phyloP scores from a whole-genome alignment of 2,888 invertebrate species.

The Bursaphelenchus okinawaensis region DNA sequence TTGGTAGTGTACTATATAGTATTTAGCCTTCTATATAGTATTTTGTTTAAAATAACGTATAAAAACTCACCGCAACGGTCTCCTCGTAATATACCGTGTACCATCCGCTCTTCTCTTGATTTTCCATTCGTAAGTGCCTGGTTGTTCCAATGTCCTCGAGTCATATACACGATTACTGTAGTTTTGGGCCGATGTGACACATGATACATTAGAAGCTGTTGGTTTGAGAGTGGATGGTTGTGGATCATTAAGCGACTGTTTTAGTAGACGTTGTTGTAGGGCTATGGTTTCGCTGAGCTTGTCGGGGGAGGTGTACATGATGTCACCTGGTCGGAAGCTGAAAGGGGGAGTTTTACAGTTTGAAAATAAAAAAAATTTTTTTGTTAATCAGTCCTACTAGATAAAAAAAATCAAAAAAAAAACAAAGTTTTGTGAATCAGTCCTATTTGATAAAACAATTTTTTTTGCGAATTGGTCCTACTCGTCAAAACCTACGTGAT shows the following conservation, averaged over 20 bases:
- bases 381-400: background rate
- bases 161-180: constrained; percentile 2
- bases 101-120: constrained; percentile 71
- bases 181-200: background rate
- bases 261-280: constrained; percentile 68
- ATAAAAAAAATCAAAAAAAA: too few relatives aligned
- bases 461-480: too few relatives aligned
- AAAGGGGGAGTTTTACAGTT: too few relatives aligned
- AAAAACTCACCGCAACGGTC: constrained; percentile 63
- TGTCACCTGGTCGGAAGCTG: constrained; percentile 61
- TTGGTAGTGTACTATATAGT: too few relatives aligned
- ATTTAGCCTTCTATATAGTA: too few relatives aligned
- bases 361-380: too few relatives aligned
- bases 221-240: constrained; percentile 11
- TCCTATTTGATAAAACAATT: too few relatives aligned
- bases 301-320: constrained; percentile 70
- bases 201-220: constrained; percentile 8
- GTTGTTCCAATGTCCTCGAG: constrained; percentile 9
- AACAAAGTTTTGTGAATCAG: too few relatives aligned
- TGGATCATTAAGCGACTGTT: constrained; percentile 43
- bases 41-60: too few relatives aligned
- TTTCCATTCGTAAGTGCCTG: constrained; percentile 65
- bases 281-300: constrained; percentile 70
- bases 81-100: constrained; percentile 70
- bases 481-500: background rate